phyloP scores from a whole-genome alignment of 2,888 invertebrate genomes.

The Caradrina clavipalpis region DNA sequence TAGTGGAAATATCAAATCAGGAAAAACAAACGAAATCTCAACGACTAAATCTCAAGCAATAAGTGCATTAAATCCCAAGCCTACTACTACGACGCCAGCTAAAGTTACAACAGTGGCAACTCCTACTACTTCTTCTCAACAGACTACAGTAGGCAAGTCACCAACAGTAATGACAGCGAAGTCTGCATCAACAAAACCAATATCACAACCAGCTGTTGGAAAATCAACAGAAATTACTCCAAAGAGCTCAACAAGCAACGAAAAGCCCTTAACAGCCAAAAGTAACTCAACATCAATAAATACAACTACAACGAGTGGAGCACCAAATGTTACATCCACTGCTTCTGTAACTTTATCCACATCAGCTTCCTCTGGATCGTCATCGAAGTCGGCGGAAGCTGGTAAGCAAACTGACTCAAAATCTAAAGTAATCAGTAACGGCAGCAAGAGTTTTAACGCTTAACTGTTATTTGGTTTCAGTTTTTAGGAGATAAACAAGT shows the following conservation, averaged over 20 bases:
- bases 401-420: conserved; percentile 66
- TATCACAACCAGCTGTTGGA: conserved; percentile 28
- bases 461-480: conserved; percentile 65
- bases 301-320: conserved; percentile 33
- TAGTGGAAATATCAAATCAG: conserved; percentile 30
- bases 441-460: conserved; percentile 69
- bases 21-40: conserved; percentile 31
- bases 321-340: conserved; percentile 30
- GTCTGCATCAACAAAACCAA: conserved; percentile 33
- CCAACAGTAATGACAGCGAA: conserved; percentile 32
- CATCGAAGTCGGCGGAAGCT: conserved; percentile 44
- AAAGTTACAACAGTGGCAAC: conserved; percentile 34
- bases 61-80: conserved; percentile 27
- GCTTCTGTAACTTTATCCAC: conserved; percentile 15
- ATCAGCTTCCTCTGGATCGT: conserved; percentile 20
- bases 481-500: conserved; percentile 68
- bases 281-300: conserved; percentile 17
- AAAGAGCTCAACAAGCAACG: conserved; percentile 42
- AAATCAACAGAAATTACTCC: conserved; percentile 44
- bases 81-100: conserved; percentile 35
- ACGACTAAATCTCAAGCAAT: conserved; percentile 46
- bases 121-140: conserved; percentile 39
- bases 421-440: conserved; percentile 66
- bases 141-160: conserved; percentile 23
- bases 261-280: conserved; percentile 36